These are phyloP conservation scores for Poecile montanus DNA, from an alignment of 2,797 vertebrate species.

Conservation along the genomic window DNA sequence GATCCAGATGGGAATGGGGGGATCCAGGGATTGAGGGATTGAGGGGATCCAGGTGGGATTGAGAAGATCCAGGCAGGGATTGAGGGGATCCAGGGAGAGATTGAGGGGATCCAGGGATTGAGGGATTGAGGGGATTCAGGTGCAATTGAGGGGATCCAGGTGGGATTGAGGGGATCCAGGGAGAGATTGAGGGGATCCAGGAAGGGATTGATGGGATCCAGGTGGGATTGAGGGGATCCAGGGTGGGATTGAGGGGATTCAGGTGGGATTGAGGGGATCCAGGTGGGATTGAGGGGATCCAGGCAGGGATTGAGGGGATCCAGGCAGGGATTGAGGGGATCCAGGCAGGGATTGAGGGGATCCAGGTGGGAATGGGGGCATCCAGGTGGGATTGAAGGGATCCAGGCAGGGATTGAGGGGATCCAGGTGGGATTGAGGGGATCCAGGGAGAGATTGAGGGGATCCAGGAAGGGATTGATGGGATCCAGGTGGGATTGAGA, in stretches of 20 bases:
- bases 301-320: too few species aligned
- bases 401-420: not conserved
- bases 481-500: not conserved
- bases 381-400: not conserved
- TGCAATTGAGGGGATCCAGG: not conserved
- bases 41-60: not conserved
- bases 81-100: too few species aligned
- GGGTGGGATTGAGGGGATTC: accelerated
- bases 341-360: too few species aligned
- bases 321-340: not conserved
- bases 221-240: not conserved
- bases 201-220: not conserved
- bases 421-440: not conserved
- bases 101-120: too few species aligned
- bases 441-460: not conserved
- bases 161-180: too few species aligned
- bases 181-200: not conserved
- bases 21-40: too few species aligned
- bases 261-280: not conserved
- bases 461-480: not conserved
- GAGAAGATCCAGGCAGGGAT: not conserved
- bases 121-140: not conserved
- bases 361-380: not conserved
- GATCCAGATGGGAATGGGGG: not conserved
- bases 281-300: not conserved